phyloP scores from a whole-genome alignment of 2,888 invertebrate species.

The Cephus sareptanus region DNA sequence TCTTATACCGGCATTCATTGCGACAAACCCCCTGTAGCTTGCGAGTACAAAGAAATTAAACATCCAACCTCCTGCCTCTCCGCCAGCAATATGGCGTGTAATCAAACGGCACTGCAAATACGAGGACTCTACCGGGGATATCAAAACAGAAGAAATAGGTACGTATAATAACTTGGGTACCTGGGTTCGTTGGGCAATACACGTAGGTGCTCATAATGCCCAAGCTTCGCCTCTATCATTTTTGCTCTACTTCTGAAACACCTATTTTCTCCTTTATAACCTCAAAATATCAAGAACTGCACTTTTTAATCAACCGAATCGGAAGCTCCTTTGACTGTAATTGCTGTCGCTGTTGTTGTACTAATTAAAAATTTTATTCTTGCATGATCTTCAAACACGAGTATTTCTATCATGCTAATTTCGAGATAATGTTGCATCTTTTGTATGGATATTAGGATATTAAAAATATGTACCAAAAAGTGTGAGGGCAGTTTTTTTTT shows the following conservation, averaged over 20 bases:
- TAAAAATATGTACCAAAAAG: no score
- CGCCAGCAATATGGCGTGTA: conserved; percentile 40
- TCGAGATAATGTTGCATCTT: no score
- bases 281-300: no score
- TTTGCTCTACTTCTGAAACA: neutral
- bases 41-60: conserved; percentile 52
- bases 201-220: conserved; percentile 16
- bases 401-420: no score
- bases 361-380: no score
- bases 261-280: neutral
- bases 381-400: no score
- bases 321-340: no score
- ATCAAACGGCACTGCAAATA: conserved; percentile 47
- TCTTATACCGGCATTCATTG: conserved; percentile 39
- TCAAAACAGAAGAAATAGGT: conserved; percentile 7
- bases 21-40: conserved; percentile 27
- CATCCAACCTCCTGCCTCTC: conserved; percentile 36
- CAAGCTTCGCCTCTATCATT: conserved; percentile 13
- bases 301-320: no score
- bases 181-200: no score
- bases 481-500: no score
- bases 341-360: no score
- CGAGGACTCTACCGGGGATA: conserved; percentile 7
- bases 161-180: conserved; percentile 23
- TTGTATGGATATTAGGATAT: no score